phyloP scores from a whole-genome alignment of 30 jellyfish, hydroid and myxozoan species.

The Chrysaora quinquecirrha region DNA sequence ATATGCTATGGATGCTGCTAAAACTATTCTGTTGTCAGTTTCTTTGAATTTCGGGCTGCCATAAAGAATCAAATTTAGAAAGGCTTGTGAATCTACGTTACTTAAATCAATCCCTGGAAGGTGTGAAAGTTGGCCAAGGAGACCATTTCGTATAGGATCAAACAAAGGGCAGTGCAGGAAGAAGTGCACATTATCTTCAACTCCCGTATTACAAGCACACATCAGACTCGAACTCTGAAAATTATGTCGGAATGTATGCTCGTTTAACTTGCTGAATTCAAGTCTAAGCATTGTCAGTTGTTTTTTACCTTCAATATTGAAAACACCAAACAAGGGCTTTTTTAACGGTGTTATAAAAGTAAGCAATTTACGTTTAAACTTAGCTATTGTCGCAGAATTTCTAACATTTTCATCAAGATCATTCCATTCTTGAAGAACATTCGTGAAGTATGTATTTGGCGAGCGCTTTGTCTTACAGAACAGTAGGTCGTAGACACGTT shows the following conservation, averaged over 20 bases:
- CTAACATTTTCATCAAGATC: conserved; percentile 12
- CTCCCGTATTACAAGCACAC: conserved; percentile 57
- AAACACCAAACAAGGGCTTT: conserved; percentile 25
- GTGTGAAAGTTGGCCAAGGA: too few species aligned
- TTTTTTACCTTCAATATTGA: conserved; percentile 21
- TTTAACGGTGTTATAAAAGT: conserved; percentile 21
- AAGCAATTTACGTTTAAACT: conserved; percentile 50
- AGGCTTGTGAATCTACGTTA: too few species aligned
- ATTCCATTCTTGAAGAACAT: conserved; percentile 38
- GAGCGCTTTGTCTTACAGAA: conserved; percentile 34
- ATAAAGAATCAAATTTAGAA: too few species aligned
- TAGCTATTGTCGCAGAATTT: conserved; percentile 33
- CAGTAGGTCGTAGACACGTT: conserved; percentile 8
- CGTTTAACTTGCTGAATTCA: conserved; percentile 41
- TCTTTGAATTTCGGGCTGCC: too few species aligned
- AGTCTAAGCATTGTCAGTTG: conserved; percentile 34
- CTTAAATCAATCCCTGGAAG: too few species aligned
- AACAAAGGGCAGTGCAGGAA: too few species aligned
- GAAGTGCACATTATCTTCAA: conserved; percentile 52
- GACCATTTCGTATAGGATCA: too few species aligned
- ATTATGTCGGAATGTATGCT: conserved; percentile 44
- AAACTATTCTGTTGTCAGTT: too few species aligned
- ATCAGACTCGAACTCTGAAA: not conserved
- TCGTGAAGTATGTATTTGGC: conserved; percentile 30
- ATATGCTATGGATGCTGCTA: too few species aligned